Conservation (phyloP, 2,888 invertebrate species). For the Melipona bicolor region DNA sequence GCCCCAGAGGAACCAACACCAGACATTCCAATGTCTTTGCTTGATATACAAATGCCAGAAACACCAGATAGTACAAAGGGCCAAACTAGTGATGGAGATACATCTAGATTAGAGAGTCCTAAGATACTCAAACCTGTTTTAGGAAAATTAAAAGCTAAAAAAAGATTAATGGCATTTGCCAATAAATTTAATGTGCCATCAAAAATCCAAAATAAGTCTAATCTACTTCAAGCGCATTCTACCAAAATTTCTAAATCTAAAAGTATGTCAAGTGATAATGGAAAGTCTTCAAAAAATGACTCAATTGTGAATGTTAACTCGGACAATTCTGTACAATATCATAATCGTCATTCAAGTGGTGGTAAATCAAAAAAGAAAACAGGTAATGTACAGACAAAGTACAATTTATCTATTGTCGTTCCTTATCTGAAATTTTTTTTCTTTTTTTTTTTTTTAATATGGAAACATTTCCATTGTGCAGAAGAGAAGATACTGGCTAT, state of each 20-base stretch:
- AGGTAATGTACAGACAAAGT: constrained; percentile 46
- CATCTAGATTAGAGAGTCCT: constrained; percentile 75
- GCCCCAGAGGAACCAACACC: constrained; percentile 66
- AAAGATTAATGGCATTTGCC: constrained; percentile 83
- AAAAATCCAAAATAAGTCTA: constrained; percentile 69
- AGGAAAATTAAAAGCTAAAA: constrained; percentile 82
- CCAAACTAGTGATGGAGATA: constrained; percentile 71
- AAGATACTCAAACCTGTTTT: constrained; percentile 80
- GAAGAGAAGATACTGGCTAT: constrained; percentile 82
- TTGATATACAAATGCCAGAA: constrained; percentile 76
- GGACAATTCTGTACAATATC: constrained; percentile 37
- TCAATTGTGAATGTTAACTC: constrained; percentile 65
- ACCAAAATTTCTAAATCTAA: constrained; percentile 50
- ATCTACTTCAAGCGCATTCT: constrained; percentile 42
- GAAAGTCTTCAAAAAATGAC: constrained; percentile 50
- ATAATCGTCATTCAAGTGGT: constrained; percentile 40
- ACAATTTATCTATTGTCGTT: neutral
- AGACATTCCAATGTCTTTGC: constrained; percentile 63
- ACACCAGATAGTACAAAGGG: constrained; percentile 77
- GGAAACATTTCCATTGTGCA: constrained; percentile 44
- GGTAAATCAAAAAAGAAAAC: constrained; percentile 64
- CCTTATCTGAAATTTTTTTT: neutral
- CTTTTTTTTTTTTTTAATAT: neutral
- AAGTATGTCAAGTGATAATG: constrained; percentile 42
- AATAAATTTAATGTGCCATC: constrained; percentile 78